phyloP scores from a whole-genome alignment of 2,888 invertebrate species.

The Cryptocephalus moraei region DNA sequence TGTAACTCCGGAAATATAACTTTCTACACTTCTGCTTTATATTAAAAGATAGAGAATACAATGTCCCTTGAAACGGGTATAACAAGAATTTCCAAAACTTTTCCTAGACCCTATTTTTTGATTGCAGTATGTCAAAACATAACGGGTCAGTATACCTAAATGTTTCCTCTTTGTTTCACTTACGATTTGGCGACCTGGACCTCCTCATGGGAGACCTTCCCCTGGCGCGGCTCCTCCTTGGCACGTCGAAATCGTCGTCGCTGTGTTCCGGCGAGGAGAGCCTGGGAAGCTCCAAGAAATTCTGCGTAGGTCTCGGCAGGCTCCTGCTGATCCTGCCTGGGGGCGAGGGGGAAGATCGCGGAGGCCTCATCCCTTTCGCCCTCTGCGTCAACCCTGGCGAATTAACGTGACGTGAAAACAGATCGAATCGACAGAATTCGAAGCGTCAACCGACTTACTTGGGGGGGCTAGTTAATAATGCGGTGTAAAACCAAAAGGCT shows the following conservation, averaged over 20 bases:
- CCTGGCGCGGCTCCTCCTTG: conserved; percentile 2
- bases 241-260: conserved; percentile 11
- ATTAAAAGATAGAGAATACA: no score
- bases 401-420: not conserved
- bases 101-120: no score
- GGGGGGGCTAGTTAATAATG: no score
- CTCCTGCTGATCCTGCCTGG: conserved; percentile 23
- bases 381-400: conserved; percentile 16
- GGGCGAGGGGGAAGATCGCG: conserved; percentile 8
- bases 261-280: conserved; percentile 25
- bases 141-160: not conserved
- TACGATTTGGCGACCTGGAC: conserved; percentile 18
- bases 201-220: conserved; percentile 6
- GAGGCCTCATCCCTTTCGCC: conserved; percentile 9
- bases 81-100: no score
- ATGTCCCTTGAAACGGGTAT: no score
- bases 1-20: no score
- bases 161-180: conserved; percentile 1
- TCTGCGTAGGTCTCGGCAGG: conserved; percentile 19
- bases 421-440: no score
- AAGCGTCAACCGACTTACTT: no score
- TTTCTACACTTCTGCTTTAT: no score
- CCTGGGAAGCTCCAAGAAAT: conserved; percentile 28
- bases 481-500: no score
- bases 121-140: no score